Conservation (phyloP, 2,113 vertebrate species). For the Axis porcinus region DNA sequence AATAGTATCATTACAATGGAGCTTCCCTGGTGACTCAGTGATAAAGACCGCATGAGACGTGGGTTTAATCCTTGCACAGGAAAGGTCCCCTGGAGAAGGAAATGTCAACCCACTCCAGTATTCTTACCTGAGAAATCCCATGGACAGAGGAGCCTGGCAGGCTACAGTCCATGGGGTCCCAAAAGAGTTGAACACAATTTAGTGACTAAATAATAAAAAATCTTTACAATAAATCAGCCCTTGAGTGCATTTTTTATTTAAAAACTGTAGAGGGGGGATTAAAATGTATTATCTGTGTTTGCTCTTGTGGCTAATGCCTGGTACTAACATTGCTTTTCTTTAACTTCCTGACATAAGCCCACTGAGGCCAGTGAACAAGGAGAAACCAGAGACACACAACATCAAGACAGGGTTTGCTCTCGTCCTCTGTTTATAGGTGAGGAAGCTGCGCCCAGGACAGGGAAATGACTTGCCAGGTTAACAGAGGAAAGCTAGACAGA, state of each 20-base stretch:
- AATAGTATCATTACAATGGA: neutral
- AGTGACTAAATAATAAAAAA: neutral
- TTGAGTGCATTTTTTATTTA: neutral
- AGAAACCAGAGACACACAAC: neutral
- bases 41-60: neutral
- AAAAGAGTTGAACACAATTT: neutral
- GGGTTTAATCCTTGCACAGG: neutral
- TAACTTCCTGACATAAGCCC: neutral
- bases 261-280: neutral
- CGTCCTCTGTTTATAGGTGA: fast-evolving
- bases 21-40: neutral
- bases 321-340: neutral
- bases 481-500: neutral
- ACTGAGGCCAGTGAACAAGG: slow-evolving; percentile 11
- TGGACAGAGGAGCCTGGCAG: neutral
- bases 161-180: neutral
- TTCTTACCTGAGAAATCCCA: neutral
- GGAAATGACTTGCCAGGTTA: fast-evolving
- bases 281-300: neutral
- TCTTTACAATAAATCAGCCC: neutral
- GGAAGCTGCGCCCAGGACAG: no score
- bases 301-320: neutral
- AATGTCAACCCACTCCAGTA: neutral
- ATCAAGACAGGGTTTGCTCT: neutral
- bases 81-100: neutral